Evolutionary conservation across 2,888 invertebrate species (phyloP).

Genomic region (Spodoptera exigua): DNA sequence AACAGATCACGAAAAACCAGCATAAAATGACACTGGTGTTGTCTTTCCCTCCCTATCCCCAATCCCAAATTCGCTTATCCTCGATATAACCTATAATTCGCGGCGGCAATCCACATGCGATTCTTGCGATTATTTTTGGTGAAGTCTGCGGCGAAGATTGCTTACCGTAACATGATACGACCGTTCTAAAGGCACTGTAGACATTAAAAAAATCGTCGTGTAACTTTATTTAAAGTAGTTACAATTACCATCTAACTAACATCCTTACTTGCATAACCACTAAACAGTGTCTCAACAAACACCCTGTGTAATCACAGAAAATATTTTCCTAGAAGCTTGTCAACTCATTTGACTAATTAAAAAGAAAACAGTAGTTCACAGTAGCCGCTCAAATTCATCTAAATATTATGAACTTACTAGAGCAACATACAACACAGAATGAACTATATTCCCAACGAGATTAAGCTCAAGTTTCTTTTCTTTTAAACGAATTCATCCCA

Average conservation of each 20-base stretch:
- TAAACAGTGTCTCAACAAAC: constrained; percentile 30
- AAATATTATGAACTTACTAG: constrained; percentile 44
- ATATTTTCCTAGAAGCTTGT: constrained; percentile 46
- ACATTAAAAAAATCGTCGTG: too few relatives aligned
- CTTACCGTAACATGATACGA: too few relatives aligned
- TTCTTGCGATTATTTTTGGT: too few relatives aligned
- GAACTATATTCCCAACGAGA: constrained; percentile 5
- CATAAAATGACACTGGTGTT: too few relatives aligned
- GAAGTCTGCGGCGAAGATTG: too few relatives aligned
- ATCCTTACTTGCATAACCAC: constrained; percentile 22
- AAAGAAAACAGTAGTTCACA: constrained; percentile 73
- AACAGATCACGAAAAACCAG: too few relatives aligned
- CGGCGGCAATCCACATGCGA: too few relatives aligned
- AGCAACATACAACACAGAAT: constrained; percentile 4
- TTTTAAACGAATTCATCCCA: constrained; percentile 20
- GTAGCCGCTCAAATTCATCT: constrained; percentile 63
- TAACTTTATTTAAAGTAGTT: background rate
- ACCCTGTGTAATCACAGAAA: constrained; percentile 29
- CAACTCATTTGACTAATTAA: constrained; percentile 56
- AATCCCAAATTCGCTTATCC: too few relatives aligned
- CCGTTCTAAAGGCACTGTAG: too few relatives aligned
- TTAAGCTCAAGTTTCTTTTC: constrained; percentile 27
- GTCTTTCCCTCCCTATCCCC: too few relatives aligned
- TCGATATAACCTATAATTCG: too few relatives aligned
- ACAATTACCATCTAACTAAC: constrained; percentile 2